Percentiles rank a stretch among this genome's conserved stretches.
phyloP scores from a whole-genome alignment of 2,113 vertebrate genomes.

The Delphinapterus leucas region DNA sequence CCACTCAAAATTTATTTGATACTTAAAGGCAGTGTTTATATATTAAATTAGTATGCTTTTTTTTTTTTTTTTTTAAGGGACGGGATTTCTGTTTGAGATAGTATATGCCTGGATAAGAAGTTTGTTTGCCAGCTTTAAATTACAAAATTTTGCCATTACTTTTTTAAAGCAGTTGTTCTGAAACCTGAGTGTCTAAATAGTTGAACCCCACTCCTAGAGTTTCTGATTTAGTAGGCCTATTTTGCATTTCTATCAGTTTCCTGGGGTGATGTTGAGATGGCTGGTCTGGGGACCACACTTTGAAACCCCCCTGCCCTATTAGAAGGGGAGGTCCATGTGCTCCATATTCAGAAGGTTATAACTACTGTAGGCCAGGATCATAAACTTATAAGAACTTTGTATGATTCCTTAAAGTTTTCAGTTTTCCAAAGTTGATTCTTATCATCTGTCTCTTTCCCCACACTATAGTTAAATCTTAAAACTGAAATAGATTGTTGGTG shows the following conservation, averaged over 20 bases:
- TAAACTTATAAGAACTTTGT: neutral
- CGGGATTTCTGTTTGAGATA: neutral
- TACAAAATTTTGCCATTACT: neutral
- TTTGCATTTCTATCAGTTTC: neutral
- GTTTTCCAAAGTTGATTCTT: neutral
- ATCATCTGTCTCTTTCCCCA: neutral
- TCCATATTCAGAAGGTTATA: neutral
- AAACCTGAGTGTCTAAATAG: neutral
- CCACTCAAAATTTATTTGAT: neutral
- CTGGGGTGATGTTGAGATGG: neutral
- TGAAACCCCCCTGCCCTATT: neutral
- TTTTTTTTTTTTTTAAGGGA: neutral
- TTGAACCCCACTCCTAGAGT: neutral
- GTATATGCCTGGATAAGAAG: neutral
- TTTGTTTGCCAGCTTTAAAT: neutral
- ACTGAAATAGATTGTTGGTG: neutral
- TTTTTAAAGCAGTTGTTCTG: neutral
- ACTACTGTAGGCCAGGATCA: neutral
- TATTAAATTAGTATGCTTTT: neutral
- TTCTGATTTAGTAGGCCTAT: constrained; percentile 12
- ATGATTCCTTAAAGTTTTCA: neutral
- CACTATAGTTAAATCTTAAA: neutral
- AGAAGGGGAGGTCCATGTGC: neutral
- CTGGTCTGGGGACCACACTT: neutral
- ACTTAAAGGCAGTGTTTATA: neutral